phyloP scores from a whole-genome alignment of 1,140 invertebrate genomes.

The Dryas iulia region DNA sequence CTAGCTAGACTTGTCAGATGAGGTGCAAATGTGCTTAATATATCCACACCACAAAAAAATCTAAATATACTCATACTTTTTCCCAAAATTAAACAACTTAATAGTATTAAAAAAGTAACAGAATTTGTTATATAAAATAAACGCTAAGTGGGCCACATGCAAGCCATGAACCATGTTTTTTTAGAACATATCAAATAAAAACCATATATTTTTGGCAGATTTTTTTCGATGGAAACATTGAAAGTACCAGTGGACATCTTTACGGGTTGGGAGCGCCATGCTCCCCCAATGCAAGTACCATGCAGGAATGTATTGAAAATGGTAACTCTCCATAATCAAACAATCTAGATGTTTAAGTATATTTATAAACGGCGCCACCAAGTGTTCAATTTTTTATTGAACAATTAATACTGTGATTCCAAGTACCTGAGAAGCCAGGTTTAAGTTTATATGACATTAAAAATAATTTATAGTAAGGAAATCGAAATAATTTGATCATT shows the following conservation, averaged over 20 bases:
- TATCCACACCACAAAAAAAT: too few relatives aligned
- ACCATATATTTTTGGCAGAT: conserved; percentile 85
- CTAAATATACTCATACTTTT: too few relatives aligned
- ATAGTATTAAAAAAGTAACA: too few relatives aligned
- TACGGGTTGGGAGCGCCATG: conserved; percentile 96
- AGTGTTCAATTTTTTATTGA: conserved; percentile 33
- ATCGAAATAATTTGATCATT: not conserved
- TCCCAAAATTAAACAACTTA: too few relatives aligned
- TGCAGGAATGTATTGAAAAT: conserved; percentile 88
- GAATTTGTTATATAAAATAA: too few relatives aligned
- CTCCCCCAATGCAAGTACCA: conserved; percentile 90
- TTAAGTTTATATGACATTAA: conserved; percentile 33
- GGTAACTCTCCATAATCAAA: conserved; percentile 84
- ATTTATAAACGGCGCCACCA: conserved; percentile 21
- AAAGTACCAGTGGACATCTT: conserved; percentile 96
- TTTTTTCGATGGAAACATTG: conserved; percentile 99
- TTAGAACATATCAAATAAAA: too few relatives aligned
- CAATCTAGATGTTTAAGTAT: not conserved
- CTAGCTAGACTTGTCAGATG: too few relatives aligned
- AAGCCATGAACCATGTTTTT: too few relatives aligned
- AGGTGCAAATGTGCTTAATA: too few relatives aligned
- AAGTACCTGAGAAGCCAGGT: conserved; percentile 40
- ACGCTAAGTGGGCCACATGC: too few relatives aligned
- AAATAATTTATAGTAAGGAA: not conserved
- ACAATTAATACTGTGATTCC: conserved; percentile 35